Base-by-base conservation (phyloP, 1,140 invertebrate species). In the Lucilia sericata region DNA sequence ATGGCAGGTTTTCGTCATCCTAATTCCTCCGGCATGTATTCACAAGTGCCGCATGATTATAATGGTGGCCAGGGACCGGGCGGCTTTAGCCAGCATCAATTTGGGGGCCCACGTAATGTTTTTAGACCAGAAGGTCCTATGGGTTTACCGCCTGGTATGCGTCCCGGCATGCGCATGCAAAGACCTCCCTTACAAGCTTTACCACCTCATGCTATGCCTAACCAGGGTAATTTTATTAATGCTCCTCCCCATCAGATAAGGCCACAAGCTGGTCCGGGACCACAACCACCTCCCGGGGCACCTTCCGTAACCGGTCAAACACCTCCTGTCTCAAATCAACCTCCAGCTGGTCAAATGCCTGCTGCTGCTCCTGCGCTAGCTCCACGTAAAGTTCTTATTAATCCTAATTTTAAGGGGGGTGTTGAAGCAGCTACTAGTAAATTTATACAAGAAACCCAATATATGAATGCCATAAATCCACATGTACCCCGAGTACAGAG, bases 371-470 rank as follows among this genome's bases (percentile, higher is more conserved):
- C 88, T 7, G 55, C 86, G 25, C 84, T 87, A 34, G 88, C 88
- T 3, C 88, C 91, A 8, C 86, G 89, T 82, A 91, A 91, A 86
- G 90, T 91, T 83, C 86, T 91, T 17, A 91, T 91, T 60, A 91
- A 91, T 87, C 90, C 90, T 12, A 91, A 91, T 83, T 91, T 91
- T 60, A 91, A 91, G 84, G 90, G 90, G 9, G 90, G 90, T 21
- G 90, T 91, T 74, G 88, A 91, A 85, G 90, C 90, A 21, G 90
- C 89, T 36, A 91, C 88, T 42, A 91, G 88, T 84, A 91, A 91
- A 86, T 88, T 91, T 80, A 90, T 91, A 47, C 89, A 91, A 84
- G 90, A 91, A 85, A 91, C 89, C 0, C 90, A 91, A 84, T 91
- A 89, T 82, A 87, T 91, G 86, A 87, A 88, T 36, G 86, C 88